A percentile compares a stretch with the other conserved stretches of the same genome.
These are phyloP conservation scores for Calyptomena viridis DNA, from an alignment of 2,113 vertebrate species.

Conservation along the genomic window DNA sequence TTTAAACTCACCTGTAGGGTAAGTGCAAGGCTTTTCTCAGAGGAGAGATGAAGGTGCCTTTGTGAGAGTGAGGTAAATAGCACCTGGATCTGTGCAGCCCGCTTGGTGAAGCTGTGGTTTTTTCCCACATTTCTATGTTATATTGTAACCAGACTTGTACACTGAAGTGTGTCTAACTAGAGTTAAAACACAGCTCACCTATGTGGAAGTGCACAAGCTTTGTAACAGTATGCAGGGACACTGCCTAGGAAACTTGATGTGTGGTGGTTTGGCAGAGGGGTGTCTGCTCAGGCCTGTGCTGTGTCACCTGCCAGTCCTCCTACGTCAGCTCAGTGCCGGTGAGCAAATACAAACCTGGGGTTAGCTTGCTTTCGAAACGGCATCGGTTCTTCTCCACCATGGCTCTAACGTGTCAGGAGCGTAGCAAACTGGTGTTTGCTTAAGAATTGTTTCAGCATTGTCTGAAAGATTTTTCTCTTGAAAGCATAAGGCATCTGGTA, in stretches of 20 bases:
- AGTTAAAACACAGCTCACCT: background rate
- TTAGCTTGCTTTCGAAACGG: background rate
- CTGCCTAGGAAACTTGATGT: background rate
- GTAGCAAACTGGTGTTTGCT: background rate
- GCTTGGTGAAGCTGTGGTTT: background rate
- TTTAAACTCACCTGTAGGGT: background rate
- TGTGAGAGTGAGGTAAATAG: background rate
- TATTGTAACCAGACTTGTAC: accelerated
- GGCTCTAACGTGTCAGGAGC: background rate
- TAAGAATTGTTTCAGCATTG: background rate
- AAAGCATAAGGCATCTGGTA: background rate
- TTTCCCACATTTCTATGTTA: background rate
- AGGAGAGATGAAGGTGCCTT: background rate
- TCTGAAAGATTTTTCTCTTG: background rate
- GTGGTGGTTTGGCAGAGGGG: background rate
- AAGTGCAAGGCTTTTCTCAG: background rate
- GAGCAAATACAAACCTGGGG: background rate
- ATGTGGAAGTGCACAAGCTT: background rate
- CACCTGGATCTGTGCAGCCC: background rate
- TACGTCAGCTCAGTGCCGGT: background rate
- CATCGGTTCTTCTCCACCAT: background rate
- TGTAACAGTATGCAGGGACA: background rate
- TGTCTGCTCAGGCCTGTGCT: accelerated
- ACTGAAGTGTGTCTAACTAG: background rate
- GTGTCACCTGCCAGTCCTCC: background rate